phyloP scores from a whole-genome alignment of 1,140 invertebrate species.

The Bombus difficillimus region DNA sequence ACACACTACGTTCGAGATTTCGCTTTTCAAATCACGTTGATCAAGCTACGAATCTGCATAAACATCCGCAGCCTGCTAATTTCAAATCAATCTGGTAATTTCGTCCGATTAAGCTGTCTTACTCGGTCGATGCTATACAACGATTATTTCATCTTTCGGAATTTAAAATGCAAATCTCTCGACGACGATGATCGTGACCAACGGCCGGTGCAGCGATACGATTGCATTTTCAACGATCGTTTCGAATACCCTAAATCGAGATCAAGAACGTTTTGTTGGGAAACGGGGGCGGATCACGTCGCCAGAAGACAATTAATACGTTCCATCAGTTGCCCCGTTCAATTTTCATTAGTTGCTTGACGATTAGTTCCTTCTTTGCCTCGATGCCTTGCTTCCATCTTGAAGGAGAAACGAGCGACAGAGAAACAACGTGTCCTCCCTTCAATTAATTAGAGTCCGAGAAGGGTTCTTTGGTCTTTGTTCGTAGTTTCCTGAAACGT shows the following conservation, averaged over 20 bases:
- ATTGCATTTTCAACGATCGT: not conserved
- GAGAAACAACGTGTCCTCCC: not conserved
- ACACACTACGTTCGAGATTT: no score
- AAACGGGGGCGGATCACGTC: not conserved
- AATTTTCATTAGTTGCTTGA: constrained; percentile 41
- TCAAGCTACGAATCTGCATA: no score
- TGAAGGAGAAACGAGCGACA: not conserved
- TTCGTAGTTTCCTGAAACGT: not conserved
- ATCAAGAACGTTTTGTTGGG: not conserved
- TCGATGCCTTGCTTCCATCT: not conserved
- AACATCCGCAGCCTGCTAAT: no score
- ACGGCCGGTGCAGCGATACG: not conserved
- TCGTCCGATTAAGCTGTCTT: no score
- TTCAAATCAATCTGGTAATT: no score
- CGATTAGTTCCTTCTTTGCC: constrained; percentile 8
- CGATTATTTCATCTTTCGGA: not conserved
- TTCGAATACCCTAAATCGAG: not conserved
- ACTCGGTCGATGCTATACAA: no score
- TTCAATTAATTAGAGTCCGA: constrained; percentile 37
- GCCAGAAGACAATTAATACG: constrained; percentile 39
- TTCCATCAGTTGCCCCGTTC: constrained; percentile 27
- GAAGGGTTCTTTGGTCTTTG: not conserved
- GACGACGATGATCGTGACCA: not conserved
- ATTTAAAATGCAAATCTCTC: not conserved
- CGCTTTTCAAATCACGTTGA: no score